phyloP scores from a whole-genome alignment of 2,113 vertebrate species.

The Procavia capensis region DNA sequence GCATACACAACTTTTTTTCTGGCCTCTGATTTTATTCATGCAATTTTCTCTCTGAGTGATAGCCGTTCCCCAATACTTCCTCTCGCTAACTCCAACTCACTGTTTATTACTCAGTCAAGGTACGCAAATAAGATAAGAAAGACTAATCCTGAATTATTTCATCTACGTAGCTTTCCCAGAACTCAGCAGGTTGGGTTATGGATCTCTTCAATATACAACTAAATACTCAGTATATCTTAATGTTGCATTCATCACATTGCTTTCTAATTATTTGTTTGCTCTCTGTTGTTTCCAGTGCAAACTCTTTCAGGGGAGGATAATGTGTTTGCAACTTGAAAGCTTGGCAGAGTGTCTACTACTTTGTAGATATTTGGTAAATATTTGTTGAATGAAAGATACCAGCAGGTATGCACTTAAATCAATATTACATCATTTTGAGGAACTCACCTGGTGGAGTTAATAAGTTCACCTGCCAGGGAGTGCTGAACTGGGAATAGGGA shows the following conservation, averaged over 20 bases:
- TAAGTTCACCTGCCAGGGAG: not conserved
- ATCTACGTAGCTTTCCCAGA: not conserved
- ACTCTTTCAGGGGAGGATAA: not conserved
- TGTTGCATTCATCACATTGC: not conserved
- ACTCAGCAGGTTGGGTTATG: not conserved
- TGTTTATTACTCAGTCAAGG: not conserved
- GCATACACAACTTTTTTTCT: not conserved
- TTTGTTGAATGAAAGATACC: not conserved
- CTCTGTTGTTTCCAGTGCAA: not conserved
- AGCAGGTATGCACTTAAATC: not conserved
- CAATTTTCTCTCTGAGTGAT: not conserved
- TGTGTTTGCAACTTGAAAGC: constrained; percentile 51
- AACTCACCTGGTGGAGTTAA: not conserved
- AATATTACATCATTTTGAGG: not conserved
- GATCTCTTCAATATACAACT: not conserved
- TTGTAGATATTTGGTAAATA: not conserved
- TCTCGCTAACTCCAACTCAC: not conserved
- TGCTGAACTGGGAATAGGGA: not conserved
- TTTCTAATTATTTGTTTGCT: constrained; percentile 44
- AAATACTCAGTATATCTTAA: not conserved
- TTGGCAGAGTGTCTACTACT: not conserved
- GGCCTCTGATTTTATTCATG: not conserved
- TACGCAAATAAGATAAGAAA: constrained; percentile 13
- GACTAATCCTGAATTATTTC: not conserved
- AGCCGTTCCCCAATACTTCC: not conserved